phyloP scores from a whole-genome alignment of 2,113 vertebrate species.

The Lamprotornis superbus region DNA sequence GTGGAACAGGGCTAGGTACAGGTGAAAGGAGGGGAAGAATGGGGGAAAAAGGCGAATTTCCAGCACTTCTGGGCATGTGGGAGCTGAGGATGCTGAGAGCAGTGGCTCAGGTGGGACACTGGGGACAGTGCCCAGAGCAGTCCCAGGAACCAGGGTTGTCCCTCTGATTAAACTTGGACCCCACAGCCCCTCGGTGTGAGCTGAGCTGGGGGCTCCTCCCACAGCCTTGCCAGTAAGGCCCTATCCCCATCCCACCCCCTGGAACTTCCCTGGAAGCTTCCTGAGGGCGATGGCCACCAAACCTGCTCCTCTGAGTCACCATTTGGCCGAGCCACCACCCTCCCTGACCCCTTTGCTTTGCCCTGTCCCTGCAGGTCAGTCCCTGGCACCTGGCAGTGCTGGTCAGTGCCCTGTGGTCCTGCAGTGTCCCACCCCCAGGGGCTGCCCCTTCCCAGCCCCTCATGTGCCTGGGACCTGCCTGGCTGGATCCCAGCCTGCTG shows the following conservation, averaged over 20 bases:
- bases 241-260: not conserved
- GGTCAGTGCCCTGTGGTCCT: fast-evolving
- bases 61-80: not conserved
- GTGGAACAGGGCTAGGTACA: not conserved
- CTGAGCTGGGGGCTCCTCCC: not conserved
- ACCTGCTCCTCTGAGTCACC: not conserved
- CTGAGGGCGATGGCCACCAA: fast-evolving
- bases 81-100: not conserved
- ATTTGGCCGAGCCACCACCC: fast-evolving
- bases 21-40: not conserved
- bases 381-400: not conserved
- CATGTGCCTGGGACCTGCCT: not conserved
- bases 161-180: not conserved
- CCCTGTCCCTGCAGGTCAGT: not conserved
- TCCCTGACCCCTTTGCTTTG: not conserved
- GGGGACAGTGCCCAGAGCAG: not conserved
- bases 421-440: not conserved
- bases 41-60: not conserved
- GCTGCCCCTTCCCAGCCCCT: not conserved
- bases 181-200: not conserved
- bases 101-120: fast-evolving
- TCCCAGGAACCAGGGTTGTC: not conserved
- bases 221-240: fast-evolving
- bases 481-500: not conserved
- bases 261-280: not conserved